Evolutionary conservation across 1,140 invertebrate genomes (phyloP).

Genomic region (Cydia pomonella): DNA sequence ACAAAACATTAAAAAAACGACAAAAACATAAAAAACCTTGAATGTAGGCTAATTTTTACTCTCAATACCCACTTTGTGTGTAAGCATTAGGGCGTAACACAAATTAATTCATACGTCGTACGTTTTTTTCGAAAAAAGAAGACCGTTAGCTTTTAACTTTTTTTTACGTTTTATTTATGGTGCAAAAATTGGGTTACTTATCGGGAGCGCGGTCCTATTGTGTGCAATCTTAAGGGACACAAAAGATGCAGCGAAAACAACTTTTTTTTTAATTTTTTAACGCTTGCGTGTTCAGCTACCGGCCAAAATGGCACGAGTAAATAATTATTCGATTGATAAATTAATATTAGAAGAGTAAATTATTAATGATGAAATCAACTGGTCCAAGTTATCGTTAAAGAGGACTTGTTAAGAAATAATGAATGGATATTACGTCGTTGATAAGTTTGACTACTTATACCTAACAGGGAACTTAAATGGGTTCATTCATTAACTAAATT

Average conservation of each 20-base stretch:
- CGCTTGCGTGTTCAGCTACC: background rate
- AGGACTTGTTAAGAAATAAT: constrained; percentile 17
- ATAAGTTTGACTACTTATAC: constrained; percentile 4
- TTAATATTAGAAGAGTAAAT: constrained; percentile 1
- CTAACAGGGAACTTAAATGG: constrained; percentile 15
- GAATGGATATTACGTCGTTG: constrained; percentile 4
- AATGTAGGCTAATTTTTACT: constrained; percentile 78
- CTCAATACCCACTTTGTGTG: constrained; percentile 73
- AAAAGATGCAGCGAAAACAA: constrained; percentile 5
- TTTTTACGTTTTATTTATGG: constrained; percentile 75
- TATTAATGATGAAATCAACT: constrained; percentile 33
- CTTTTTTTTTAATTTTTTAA: constrained; percentile 8
- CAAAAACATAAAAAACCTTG: constrained; percentile 50
- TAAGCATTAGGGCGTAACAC: constrained; percentile 75
- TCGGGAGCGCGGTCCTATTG: constrained; percentile 69
- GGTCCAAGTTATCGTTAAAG: constrained; percentile 7
- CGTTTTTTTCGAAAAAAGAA: constrained; percentile 55
- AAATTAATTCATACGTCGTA: constrained; percentile 74
- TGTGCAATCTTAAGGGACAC: constrained; percentile 49
- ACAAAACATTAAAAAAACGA: constrained; percentile 62
- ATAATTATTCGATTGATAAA: constrained; percentile 10
- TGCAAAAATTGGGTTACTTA: constrained; percentile 80
- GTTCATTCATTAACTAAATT: constrained; percentile 24
- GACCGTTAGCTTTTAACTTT: constrained; percentile 68
- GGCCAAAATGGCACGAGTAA: constrained; percentile 35